Base-by-base conservation (phyloP, 2,888 invertebrate genomes). In the Drymonia ruficornis region DNA sequence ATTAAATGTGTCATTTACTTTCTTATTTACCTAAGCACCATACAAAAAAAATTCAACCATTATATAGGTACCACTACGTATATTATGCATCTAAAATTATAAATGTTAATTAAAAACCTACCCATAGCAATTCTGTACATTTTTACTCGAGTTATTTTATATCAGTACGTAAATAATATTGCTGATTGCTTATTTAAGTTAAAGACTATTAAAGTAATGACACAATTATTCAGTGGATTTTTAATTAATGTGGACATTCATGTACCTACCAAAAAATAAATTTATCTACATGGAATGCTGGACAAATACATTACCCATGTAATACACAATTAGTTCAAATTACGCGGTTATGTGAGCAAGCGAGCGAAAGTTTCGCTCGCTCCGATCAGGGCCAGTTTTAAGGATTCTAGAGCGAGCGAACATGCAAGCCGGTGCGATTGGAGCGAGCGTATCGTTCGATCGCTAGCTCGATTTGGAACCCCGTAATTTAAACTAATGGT, bases 251-350 rank as follows among this genome's bases (percentile, higher is more conserved):
- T 84, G 83, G 83, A 86, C 84, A 83, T 83, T 83, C 77, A 82
- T 80, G 82, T 85, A 91, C 89, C 89, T 85, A 91, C 89, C 89
- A 89, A 89, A 89, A 85, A 86, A 76, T 67, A 67, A 74, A 81
- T 79, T 72, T 77, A 77, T 72, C 73, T 73, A 73, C 73, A 69
- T 75, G 58, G 72, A 67, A 74, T 67, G 73, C 75, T 72, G 76
- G 76, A 82, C 80, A 34, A 80, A 78, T 78, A 78, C 73, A 76
- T 69, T 76, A 28, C 16, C 13, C n/a, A 74, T 77, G 75, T 76
- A 71, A 52, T 18, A 57, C 62, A 54, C 55, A 36, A 9, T n/a
- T 36, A 36, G 5, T 31, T 36, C n/a, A 36, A 13, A n/a, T 13
- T 36, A 31, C 31, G 12, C 31, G 31, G 31, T 31, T 9, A 9